phyloP scores from a whole-genome alignment of 2,888 invertebrate genomes.

The Clivina fossor region DNA sequence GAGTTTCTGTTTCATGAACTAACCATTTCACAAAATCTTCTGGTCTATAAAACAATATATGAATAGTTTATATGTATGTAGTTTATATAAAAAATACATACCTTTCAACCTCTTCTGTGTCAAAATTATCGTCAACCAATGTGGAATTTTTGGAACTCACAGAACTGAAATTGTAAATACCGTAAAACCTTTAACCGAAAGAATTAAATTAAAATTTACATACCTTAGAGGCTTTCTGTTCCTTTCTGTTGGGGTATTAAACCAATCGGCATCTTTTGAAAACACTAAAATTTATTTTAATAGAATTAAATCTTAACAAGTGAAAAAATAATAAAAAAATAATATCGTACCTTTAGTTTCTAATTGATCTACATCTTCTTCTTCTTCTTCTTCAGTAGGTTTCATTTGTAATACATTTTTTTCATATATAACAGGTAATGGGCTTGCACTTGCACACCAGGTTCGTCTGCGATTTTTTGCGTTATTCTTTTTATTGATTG shows the following conservation, averaged over 20 bases:
- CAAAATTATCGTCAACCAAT: too few species aligned
- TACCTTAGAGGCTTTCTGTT: background rate
- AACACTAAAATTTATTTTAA: background rate
- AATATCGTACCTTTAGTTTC: background rate
- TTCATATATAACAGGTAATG: slow-evolving; percentile 15
- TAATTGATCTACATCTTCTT: background rate
- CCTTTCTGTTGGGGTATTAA: too few species aligned
- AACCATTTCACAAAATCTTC: slow-evolving; percentile 12
- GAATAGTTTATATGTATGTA: too few species aligned
- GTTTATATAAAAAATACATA: too few species aligned
- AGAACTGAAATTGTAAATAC: background rate
- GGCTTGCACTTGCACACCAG: slow-evolving; percentile 46
- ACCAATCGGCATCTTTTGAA: background rate
- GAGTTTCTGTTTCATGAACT: slow-evolving; percentile 45
- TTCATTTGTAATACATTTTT: slow-evolving; percentile 5
- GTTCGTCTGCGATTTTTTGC: slow-evolving; percentile 48
- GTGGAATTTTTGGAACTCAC: background rate
- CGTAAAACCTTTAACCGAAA: background rate
- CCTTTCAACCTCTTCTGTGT: too few species aligned
- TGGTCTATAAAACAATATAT: slow-evolving; percentile 10
- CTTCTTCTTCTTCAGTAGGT: background rate
- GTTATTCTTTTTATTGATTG: slow-evolving; percentile 24
- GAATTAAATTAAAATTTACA: background rate
- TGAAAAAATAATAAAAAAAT: background rate
- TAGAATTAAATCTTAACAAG: background rate